Percentiles rank a stretch among this genome's conserved stretches.
phyloP scores from a whole-genome alignment of 1,140 invertebrate genomes.

The Eciton burchellii region DNA sequence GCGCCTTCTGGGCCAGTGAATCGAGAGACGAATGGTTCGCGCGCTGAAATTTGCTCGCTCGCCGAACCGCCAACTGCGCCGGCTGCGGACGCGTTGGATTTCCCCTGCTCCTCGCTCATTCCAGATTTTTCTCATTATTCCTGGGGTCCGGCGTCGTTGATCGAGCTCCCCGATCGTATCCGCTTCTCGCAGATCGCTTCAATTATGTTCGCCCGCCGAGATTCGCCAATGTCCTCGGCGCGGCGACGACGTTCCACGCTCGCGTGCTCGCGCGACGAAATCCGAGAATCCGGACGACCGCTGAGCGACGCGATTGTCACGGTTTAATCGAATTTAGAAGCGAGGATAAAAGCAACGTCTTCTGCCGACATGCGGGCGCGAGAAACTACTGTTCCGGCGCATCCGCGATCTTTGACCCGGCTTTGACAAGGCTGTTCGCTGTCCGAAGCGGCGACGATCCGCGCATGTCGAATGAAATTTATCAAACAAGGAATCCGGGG shows the following conservation, averaged over 20 bases:
- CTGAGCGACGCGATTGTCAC: neutral
- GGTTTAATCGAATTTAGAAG: neutral
- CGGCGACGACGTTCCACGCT: too few species aligned
- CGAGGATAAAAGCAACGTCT: neutral
- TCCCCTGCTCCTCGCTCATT: slow-evolving; percentile 21
- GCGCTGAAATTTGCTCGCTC: slow-evolving; percentile 66
- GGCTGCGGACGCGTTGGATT: slow-evolving; percentile 47
- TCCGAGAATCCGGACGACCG: neutral
- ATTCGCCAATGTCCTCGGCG: too few species aligned
- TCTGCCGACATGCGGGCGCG: neutral
- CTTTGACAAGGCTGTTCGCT: too few species aligned
- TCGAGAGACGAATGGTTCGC: slow-evolving; percentile 68
- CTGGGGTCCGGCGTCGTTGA: neutral
- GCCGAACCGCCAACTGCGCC: slow-evolving; percentile 39
- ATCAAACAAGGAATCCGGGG: neutral
- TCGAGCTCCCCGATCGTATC: slow-evolving; percentile 10
- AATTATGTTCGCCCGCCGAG: too few species aligned
- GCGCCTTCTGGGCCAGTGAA: slow-evolving; percentile 73
- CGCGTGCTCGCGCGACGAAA: neutral
- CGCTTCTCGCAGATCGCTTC: too few species aligned
- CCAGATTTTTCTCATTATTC: slow-evolving; percentile 31
- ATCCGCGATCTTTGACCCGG: slow-evolving; percentile 12
- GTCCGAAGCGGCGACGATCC: neutral
- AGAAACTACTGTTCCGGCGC: too few species aligned
- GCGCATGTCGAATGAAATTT: neutral